Conservation (phyloP, 2,113 vertebrate genomes). For the Oenanthe melanoleuca region DNA sequence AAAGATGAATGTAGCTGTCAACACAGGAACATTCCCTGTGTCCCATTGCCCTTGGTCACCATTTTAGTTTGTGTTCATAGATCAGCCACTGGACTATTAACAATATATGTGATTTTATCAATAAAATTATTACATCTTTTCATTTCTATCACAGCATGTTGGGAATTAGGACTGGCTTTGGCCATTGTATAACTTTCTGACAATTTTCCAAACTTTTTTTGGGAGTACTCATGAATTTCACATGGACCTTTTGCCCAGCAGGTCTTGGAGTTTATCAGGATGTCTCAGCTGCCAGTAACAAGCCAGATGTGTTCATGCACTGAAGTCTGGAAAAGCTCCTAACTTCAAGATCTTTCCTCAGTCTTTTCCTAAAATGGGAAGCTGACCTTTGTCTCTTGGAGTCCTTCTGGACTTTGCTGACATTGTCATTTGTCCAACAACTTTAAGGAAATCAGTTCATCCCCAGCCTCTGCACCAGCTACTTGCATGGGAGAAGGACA, state of each 20-base stretch:
- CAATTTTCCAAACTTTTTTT: background rate
- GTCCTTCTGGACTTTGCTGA: background rate
- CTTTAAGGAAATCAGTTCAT: background rate
- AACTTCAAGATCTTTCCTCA: background rate
- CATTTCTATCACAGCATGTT: background rate
- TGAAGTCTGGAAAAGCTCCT: background rate
- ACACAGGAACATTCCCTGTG: background rate
- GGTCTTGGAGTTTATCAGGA: background rate
- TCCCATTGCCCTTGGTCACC: background rate
- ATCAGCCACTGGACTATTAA: background rate
- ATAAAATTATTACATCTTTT: background rate
- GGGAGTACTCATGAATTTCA: background rate
- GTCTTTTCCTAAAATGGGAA: background rate
- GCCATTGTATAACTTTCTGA: background rate
- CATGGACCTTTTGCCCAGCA: rapidly evolving
- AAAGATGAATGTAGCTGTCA: background rate
- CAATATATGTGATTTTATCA: background rate
- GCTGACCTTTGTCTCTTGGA: background rate
- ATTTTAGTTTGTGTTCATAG: background rate
- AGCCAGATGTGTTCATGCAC: background rate
- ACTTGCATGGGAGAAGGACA: background rate
- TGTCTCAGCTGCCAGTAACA: background rate
- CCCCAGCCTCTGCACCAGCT: background rate
- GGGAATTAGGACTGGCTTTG: background rate
- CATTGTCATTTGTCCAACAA: background rate